Conservation (phyloP, 2,113 vertebrate genomes). For the Pavo muticus region DNA sequence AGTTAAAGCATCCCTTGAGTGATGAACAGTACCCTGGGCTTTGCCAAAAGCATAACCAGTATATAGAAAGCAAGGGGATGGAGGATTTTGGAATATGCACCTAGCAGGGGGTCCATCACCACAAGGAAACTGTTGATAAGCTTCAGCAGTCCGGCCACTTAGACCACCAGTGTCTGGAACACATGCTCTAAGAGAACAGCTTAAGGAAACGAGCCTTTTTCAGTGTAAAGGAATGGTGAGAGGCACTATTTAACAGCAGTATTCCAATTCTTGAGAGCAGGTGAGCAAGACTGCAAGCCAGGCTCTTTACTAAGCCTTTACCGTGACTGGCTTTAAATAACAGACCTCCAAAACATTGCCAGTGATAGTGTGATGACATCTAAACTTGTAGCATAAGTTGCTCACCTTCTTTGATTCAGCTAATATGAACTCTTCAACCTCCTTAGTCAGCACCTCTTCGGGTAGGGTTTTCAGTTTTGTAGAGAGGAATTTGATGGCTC, state of each 20-base stretch:
- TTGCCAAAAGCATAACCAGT: neutral
- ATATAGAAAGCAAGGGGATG: neutral
- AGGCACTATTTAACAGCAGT: neutral
- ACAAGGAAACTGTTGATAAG: neutral
- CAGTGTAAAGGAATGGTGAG: neutral
- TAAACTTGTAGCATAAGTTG: neutral
- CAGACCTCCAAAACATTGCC: neutral
- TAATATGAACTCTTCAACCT: constrained; percentile 93
- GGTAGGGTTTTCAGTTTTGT: constrained; percentile 91
- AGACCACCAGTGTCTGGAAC: neutral
- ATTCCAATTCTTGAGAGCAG: neutral
- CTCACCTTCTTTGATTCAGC: constrained; percentile 94
- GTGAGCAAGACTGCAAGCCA: neutral
- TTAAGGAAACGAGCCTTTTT: neutral
- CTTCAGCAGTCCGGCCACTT: neutral
- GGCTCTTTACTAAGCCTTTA: neutral
- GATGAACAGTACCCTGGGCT: neutral
- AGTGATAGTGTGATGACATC: neutral
- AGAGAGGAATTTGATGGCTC: constrained; percentile 96
- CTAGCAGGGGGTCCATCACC: accelerated
- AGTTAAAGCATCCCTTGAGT: neutral
- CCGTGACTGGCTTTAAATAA: neutral
- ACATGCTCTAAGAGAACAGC: neutral
- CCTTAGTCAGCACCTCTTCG: constrained; percentile 95
- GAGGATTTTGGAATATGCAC: neutral